Conservation (phyloP, 23 tunicate genomes). For the Oikopleura vanhoeffeni region DNA sequence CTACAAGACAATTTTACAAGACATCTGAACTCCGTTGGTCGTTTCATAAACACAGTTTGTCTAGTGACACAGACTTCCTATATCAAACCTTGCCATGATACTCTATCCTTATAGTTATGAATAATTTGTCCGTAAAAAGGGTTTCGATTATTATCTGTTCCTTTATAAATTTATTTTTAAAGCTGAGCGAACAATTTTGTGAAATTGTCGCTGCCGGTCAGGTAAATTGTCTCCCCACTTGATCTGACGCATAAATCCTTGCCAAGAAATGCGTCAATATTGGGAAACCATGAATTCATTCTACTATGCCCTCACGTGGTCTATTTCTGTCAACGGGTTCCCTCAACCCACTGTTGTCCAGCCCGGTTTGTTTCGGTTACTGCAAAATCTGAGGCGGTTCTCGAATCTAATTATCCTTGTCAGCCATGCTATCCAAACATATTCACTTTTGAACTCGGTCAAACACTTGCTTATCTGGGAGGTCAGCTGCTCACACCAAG, state of each 20-base stretch:
- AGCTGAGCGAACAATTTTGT: conserved; percentile 22
- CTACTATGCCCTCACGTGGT: conserved; percentile 74
- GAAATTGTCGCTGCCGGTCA: conserved; percentile 46
- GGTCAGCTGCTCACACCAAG: conserved; percentile 54
- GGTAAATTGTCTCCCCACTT: conserved; percentile 44
- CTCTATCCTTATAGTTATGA: too few relatives aligned
- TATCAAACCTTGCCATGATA: neutral
- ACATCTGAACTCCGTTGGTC: too few relatives aligned
- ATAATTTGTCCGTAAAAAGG: neutral
- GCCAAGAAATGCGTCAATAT: conserved; percentile 45
- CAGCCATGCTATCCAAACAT: conserved; percentile 33
- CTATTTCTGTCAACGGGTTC: conserved; percentile 47
- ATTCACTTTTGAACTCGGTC: conserved; percentile 56
- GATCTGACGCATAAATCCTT: conserved; percentile 60
- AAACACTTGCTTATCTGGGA: conserved; percentile 47
- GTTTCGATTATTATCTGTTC: neutral
- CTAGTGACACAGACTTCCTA: neutral
- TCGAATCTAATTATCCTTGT: conserved; percentile 22
- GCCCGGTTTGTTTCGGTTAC: conserved; percentile 59
- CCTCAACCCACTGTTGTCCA: conserved; percentile 37
- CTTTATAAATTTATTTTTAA: neutral
- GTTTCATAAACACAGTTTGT: neutral
- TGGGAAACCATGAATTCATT: conserved; percentile 45
- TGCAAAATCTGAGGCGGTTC: conserved; percentile 44
- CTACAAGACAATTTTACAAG: too few relatives aligned